These are phyloP conservation scores for Cancer borealis DNA, from an alignment of 2,888 invertebrate genomes.

Conservation along the genomic window DNA sequence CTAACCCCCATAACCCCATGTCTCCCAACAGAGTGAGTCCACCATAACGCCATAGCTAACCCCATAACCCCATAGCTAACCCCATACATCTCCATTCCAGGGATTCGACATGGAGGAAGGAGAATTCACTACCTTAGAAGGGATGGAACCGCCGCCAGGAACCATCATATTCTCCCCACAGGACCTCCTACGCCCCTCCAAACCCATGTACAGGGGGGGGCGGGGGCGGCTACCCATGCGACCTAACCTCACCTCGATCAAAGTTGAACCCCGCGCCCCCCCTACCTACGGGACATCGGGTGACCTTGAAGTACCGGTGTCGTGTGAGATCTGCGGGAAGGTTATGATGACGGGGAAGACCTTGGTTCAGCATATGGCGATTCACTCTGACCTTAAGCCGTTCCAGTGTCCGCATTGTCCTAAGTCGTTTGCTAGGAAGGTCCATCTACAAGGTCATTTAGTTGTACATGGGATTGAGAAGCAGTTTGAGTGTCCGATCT, in stretches of 20 bases:
- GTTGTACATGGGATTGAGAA: conserved; percentile 77
- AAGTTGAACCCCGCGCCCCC: conserved; percentile 52
- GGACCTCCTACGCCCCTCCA: conserved; percentile 68
- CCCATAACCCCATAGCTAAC: too few species aligned
- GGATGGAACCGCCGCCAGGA: conserved; percentile 72
- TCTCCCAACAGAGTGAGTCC: too few species aligned
- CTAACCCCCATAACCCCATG: too few species aligned
- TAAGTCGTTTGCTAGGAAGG: conserved; percentile 76
- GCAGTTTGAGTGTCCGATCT: conserved; percentile 77
- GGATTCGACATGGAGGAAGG: conserved; percentile 52
- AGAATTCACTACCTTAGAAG: conserved; percentile 63
- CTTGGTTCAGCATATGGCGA: conserved; percentile 76
- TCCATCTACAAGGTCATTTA: conserved; percentile 76
- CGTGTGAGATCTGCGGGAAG: conserved; percentile 75
- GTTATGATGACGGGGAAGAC: conserved; percentile 76
- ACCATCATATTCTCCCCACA: conserved; percentile 77
- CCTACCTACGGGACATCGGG: background rate
- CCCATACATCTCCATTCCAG: background rate
- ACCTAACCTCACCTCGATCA: conserved; percentile 44
- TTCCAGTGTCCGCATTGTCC: conserved; percentile 77
- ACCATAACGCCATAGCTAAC: too few species aligned
- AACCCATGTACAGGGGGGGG: conserved; percentile 46
- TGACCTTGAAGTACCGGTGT: conserved; percentile 70
- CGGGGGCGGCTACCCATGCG: conserved; percentile 11
- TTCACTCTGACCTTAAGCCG: conserved; percentile 76